phyloP scores from a whole-genome alignment of 2,797 vertebrate species.

The Danio tinwini region DNA sequence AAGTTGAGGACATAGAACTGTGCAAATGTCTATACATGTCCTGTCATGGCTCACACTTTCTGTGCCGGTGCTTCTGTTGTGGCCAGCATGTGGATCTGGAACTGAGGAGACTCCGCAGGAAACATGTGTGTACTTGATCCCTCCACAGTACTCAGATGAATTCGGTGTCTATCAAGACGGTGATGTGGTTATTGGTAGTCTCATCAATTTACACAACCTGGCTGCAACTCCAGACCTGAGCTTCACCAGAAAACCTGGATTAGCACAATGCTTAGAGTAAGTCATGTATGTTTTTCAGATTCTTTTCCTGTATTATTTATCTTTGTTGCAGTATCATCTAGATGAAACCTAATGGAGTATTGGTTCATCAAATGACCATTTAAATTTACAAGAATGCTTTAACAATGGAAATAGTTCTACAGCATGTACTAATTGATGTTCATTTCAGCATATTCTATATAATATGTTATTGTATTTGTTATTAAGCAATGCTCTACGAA shows the following conservation, averaged over 20 bases:
- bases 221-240: slow-evolving; percentile 60
- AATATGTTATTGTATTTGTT: no score
- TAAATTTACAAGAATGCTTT: no score
- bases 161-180: slow-evolving; percentile 74
- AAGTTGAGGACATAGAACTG: slow-evolving; percentile 4
- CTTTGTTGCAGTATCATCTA: no score
- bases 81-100: slow-evolving; percentile 15
- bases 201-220: slow-evolving; percentile 71
- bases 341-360: no score
- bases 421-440: no score
- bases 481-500: no score
- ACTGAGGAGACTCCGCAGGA: slow-evolving; percentile 4
- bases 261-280: slow-evolving; percentile 72
- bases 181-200: slow-evolving; percentile 77
- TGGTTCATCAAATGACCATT: no score
- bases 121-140: slow-evolving; percentile 60
- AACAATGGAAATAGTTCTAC: no score
- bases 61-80: slow-evolving; percentile 27
- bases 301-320: background rate
- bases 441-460: no score
- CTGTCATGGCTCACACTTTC: background rate
- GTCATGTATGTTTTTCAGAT: slow-evolving; percentile 38
- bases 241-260: slow-evolving; percentile 63
- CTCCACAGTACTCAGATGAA: slow-evolving; percentile 36
- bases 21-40: slow-evolving; percentile 41